Evolutionary conservation across 2,113 vertebrate species (phyloP), one percentile per base, ranked within the genome.

Genomic region (Sander vitreus): DNA sequence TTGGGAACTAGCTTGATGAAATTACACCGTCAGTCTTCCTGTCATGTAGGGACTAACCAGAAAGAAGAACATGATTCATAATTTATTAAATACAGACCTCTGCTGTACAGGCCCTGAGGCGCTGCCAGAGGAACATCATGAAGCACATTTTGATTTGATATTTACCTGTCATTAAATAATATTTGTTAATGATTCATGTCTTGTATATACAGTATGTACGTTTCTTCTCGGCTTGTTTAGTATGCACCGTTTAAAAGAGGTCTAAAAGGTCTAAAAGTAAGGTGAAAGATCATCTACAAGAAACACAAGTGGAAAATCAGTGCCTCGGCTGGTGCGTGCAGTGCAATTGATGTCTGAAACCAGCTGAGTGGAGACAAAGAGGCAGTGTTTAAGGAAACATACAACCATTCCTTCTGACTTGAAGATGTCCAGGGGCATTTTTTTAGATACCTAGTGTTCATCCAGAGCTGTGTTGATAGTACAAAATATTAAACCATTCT

Each of bases 41-140:
- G 74, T 83, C 68, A 85, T 55, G 59, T 48, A 53, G 70, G 48
- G 75, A 84, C 73, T 53, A 70, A 83, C 30, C 50, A 77, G 55
- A 86, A 86, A 85, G 51, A 81, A 68, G 77, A 77, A 66, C 27
- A 73, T 76, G 73, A 86, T 78, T 90, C 74, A 90, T 62, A 79
- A 88, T 81, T 79, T 75, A 88, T 83, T 36, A 80, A 70, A 86
- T 85, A 36, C 76, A 74, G 23, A 74, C 47, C 70, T 75, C 68
- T 78, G 58, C 73, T 67, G 57, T 33, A 63, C 60, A 64, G 55
- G 64, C 66, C 45, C 62, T 10, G 3, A 12, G 63, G 81, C 64
- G 15, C 15, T 59, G 62, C 68, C 43, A 58, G 51, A 69, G 65
- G 65, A 62, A 64, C 57, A 81, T 67, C 73, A 82, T 51, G 62